Conservation (phyloP, 2,888 invertebrate genomes). For the Andrena minutula region DNA sequence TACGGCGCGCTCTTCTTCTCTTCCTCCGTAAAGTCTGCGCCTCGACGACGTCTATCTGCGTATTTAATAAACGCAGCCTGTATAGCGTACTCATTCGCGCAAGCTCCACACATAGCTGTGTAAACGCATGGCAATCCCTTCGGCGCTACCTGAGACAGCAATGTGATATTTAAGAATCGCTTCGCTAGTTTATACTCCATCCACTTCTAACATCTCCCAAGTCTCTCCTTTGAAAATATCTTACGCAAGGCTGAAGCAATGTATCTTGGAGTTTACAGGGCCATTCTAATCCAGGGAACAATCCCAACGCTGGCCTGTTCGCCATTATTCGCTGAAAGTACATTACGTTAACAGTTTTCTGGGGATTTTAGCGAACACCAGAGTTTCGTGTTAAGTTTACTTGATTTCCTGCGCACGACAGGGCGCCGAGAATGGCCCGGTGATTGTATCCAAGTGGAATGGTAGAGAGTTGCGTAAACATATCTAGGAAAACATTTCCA, state of each 20-base stretch:
- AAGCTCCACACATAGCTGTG: slow-evolving; percentile 48
- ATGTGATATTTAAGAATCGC: not conserved
- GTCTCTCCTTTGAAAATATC: not conserved
- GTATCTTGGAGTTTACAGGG: slow-evolving; percentile 54
- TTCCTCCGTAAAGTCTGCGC: slow-evolving; percentile 31
- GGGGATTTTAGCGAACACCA: not conserved
- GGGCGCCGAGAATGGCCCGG: slow-evolving; percentile 39
- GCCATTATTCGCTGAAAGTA: slow-evolving; percentile 53
- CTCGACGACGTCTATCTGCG: slow-evolving; percentile 36
- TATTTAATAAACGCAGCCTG: slow-evolving; percentile 58
- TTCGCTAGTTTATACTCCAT: not conserved
- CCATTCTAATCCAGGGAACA: slow-evolving; percentile 56
- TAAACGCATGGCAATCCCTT: slow-evolving; percentile 53
- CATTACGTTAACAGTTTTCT: not conserved
- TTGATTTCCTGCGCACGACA: slow-evolving; percentile 53
- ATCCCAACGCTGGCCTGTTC: slow-evolving; percentile 56
- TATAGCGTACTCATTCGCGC: slow-evolving; percentile 51
- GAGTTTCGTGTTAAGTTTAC: slow-evolving; percentile 19
- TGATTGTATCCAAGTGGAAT: slow-evolving; percentile 56
- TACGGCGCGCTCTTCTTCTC: slow-evolving; percentile 39
- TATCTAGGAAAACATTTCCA: slow-evolving; percentile 59
- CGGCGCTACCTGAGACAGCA: slow-evolving; percentile 52
- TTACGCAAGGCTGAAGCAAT: slow-evolving; percentile 60
- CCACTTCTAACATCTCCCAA: not conserved
- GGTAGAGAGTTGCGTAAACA: slow-evolving; percentile 52